Percentiles rank a stretch among this genome's conserved stretches.
phyloP scores from a whole-genome alignment of 2,113 vertebrate genomes.

The Carlito syrichta region DNA sequence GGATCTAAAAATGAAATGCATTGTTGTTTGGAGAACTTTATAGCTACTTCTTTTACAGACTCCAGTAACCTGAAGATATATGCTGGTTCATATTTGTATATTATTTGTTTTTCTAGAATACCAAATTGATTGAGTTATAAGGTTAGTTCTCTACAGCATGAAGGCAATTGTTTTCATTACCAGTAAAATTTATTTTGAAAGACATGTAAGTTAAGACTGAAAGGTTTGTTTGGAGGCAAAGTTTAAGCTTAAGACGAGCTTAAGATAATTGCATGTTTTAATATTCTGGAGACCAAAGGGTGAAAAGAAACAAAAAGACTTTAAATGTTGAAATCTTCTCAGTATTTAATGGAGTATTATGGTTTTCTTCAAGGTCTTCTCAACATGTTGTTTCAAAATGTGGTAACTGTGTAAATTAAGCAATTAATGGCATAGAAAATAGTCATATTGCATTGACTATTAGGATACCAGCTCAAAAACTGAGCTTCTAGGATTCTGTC shows the following conservation, averaged over 20 bases:
- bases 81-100: neutral
- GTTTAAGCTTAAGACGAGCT: neutral
- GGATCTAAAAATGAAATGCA: neutral
- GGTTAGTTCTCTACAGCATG: slow-evolving; percentile 45
- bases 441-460: neutral
- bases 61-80: neutral
- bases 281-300: slow-evolving; percentile 2
- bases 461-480: neutral
- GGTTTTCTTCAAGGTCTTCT: neutral
- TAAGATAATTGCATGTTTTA: slow-evolving; percentile 48
- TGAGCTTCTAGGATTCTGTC: neutral
- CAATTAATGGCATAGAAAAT: neutral
- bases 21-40: neutral
- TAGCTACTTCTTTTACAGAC: neutral
- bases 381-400: neutral
- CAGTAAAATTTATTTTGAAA: slow-evolving; percentile 37
- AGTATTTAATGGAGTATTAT: neutral
- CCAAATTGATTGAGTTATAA: slow-evolving; percentile 69
- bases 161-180: slow-evolving; percentile 50
- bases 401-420: neutral
- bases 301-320: neutral
- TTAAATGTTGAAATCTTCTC: neutral
- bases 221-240: slow-evolving; percentile 38
- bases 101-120: slow-evolving; percentile 35
- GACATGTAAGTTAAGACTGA: slow-evolving; percentile 44